These are phyloP conservation scores for Stegodyphus mimosarum DNA, from an alignment of 1,140 invertebrate genomes.

Conservation along the genomic window DNA sequence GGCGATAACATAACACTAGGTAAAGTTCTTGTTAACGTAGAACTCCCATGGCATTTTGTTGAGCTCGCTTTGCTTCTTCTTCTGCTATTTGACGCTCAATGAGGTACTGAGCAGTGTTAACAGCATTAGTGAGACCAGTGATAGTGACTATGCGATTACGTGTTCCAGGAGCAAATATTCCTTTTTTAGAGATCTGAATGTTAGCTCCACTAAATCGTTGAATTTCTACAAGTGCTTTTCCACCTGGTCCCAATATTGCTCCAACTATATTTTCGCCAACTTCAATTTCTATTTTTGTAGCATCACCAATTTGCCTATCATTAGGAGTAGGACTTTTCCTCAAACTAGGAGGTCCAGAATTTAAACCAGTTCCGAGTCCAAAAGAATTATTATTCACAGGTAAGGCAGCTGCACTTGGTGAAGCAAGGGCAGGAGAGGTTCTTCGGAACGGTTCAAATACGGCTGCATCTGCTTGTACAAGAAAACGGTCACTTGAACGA, in stretches of 20 bases:
- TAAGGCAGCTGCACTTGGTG: conserved; percentile 68
- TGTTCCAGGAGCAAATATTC: conserved; percentile 94
- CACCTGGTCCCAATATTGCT: conserved; percentile 95
- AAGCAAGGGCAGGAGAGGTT: conserved; percentile 68
- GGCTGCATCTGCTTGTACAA: conserved; percentile 60
- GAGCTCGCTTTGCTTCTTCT: conserved; percentile 92
- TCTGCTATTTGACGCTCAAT: conserved; percentile 96
- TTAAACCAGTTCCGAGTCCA: conserved; percentile 77
- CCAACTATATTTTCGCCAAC: conserved; percentile 93
- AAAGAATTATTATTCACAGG: conserved; percentile 82
- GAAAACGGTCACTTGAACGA: conserved; percentile 59
- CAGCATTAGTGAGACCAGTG: conserved; percentile 86
- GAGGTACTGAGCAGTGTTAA: conserved; percentile 89
- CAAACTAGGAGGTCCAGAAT: conserved; percentile 67
- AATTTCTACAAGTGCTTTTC: conserved; percentile 94
- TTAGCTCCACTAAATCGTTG: conserved; percentile 95
- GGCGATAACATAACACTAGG: conserved; percentile 26
- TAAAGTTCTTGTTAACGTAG: conserved; percentile 58
- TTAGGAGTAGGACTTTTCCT: conserved; percentile 85
- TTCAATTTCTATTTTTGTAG: conserved; percentile 87
- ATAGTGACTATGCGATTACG: conserved; percentile 97
- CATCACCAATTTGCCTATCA: conserved; percentile 72
- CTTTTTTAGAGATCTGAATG: conserved; percentile 99
- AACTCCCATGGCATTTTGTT: conserved; percentile 75
- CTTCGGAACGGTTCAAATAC: conserved; percentile 64